A percentile compares a stretch with the other conserved stretches of the same genome.
Conservation (phyloP, 2,888 invertebrate genomes). For the Brenthis hecate region DNA sequence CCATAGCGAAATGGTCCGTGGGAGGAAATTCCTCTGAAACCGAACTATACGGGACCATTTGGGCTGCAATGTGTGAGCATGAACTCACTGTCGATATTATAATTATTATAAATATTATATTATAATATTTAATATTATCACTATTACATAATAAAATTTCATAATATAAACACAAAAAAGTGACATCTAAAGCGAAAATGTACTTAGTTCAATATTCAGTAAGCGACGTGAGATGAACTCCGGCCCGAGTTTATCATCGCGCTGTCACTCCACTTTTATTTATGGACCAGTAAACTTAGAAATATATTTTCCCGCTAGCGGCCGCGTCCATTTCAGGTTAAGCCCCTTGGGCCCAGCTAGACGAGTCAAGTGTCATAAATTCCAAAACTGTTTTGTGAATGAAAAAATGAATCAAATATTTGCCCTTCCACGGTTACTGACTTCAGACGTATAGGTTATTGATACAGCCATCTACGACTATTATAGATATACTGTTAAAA, state of each 20-base stretch:
- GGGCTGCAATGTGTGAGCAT: too few relatives aligned
- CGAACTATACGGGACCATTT: too few relatives aligned
- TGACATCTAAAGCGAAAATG: constrained; percentile 14
- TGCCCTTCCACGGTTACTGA: constrained; percentile 3
- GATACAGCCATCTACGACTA: neutral
- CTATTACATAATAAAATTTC: neutral
- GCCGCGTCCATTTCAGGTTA: constrained; percentile 80
- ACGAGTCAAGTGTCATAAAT: constrained; percentile 81
- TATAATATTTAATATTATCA: neutral
- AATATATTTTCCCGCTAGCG: constrained; percentile 79
- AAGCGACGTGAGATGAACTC: constrained; percentile 75
- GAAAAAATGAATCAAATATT: constrained; percentile 68
- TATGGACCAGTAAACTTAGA: constrained; percentile 81
- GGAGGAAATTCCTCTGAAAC: too few relatives aligned
- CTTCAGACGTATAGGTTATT: constrained; percentile 4
- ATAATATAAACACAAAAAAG: constrained; percentile 12
- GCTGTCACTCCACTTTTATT: constrained; percentile 80
- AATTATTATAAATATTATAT: too few relatives aligned
- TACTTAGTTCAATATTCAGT: constrained; percentile 71
- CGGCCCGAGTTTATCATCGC: constrained; percentile 77
- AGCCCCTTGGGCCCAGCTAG: constrained; percentile 78
- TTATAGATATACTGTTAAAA: neutral
- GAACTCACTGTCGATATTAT: too few relatives aligned
- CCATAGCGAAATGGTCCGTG: too few relatives aligned
- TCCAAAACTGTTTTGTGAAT: constrained; percentile 77